Percentiles rank a stretch among this genome's conserved stretches.
phyloP scores from a whole-genome alignment of 2,113 vertebrate genomes.

The Dipodomys stephensi region DNA sequence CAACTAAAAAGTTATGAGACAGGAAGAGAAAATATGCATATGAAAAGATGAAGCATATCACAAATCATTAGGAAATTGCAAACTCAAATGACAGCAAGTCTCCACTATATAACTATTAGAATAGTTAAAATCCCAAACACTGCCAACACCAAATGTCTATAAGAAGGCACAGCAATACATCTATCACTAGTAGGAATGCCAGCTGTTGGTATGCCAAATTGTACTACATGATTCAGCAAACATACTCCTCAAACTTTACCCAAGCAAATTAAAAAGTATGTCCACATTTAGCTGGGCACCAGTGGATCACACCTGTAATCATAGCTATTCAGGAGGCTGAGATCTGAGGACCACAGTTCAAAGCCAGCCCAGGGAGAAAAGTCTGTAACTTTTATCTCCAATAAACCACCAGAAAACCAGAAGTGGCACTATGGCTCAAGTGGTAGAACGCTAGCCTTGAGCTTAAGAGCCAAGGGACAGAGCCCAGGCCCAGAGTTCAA shows the following conservation, averaged over 20 bases:
- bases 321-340: too few relatives aligned
- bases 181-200: not conserved
- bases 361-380: too few relatives aligned
- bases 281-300: not conserved
- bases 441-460: too few relatives aligned
- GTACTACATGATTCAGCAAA: not conserved
- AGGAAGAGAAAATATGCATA: not conserved
- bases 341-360: too few relatives aligned
- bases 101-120: not conserved
- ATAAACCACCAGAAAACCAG: too few relatives aligned
- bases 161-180: not conserved
- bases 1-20: not conserved
- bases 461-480: too few relatives aligned
- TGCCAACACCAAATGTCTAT: not conserved
- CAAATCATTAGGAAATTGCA: not conserved
- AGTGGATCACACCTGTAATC: too few relatives aligned
- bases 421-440: too few relatives aligned
- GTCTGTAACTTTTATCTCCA: too few relatives aligned
- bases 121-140: not conserved
- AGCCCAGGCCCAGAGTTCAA: too few relatives aligned
- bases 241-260: not conserved
- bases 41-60: not conserved
- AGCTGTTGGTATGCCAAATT: not conserved
- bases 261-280: not conserved
- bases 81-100: not conserved